Evolutionary conservation across 2,113 vertebrate species (phyloP), one percentile per base, ranked within the genome.

Genomic region (Bettongia penicillata): DNA sequence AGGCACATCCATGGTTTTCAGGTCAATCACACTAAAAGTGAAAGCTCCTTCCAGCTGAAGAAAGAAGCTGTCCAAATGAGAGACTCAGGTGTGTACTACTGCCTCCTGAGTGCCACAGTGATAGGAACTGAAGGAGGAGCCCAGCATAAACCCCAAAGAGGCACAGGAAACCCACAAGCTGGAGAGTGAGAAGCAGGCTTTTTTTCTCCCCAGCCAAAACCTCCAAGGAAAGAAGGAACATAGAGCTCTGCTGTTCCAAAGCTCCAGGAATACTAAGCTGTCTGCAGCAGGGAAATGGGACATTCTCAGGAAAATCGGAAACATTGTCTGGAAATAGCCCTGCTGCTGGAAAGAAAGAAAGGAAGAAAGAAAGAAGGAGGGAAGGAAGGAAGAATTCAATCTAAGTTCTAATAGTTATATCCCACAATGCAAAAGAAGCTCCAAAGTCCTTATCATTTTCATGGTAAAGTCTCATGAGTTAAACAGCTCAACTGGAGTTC

Each of bases 51-150:
- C 90, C 95, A 89, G 47, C 93, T 95, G 90, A 43, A 47, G 91
- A 97, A 97, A 90, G 0, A 2, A 12, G 43, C 48, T 0, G n/a
- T 89, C 3, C 37, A 53, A 10, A 8, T 8, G 23, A 94, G 93
- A 8, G 97, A 97, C 90, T 91, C 93, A 0, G 96, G 95, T 0
- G 6, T 95, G 93, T 97, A 97, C 96, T 96, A 92, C 96, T 97
- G 97, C 0, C 68, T 5, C 26, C 31, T 96, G 94, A 48, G 49
- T 0, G 68, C 55, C 97, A 97, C 97, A 94, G 93, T 94, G 96
- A 53, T n/a, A 51, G 19, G 3, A 28, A 19, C 25, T 84, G 8
- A 49, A 61, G 48, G 31, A 24, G 68, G 48, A 55, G 23, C 93
- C 43, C 51, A 92, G 47, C 77, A 51, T 61, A 94, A 98, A 97